Base-by-base conservation (phyloP, 2,797 vertebrate species). In the Scleropages formosus region DNA sequence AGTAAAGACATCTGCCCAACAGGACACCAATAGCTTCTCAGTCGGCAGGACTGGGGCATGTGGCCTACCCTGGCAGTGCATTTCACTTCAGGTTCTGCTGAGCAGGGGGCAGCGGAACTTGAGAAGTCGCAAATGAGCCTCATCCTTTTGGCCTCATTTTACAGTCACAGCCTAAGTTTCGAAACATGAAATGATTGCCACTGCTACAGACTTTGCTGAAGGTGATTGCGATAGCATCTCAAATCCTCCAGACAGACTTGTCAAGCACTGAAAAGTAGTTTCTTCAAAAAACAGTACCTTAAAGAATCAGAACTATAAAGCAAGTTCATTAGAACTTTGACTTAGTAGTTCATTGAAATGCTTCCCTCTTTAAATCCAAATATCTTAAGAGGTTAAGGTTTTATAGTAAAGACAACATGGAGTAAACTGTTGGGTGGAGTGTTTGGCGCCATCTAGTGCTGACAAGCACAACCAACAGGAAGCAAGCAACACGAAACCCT, bases 361-460 rank as follows among this genome's bases (percentile, higher is more conserved):
- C 78, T 78, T 53, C 53, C 72, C 66, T 78, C 46, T 58, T 59
- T 24, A 16, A 44, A 76, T 80, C 68, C 75, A 74, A 27, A 59
- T n/a, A 8, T 27, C 53, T 62, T n/a, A 26, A 44, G 53, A 18
- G 47, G 46, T 80, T 78, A 61, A 71, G 53, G 9, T 53, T 53
- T 53, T 53, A 16, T 8, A 53, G 9, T 53, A n/a, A n/a, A n/a
- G n/a, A n/a, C n/a, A n/a, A n/a, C n/a, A n/a, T n/a, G n/a, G n/a
- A n/a, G n/a, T n/a, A n/a, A n/a, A n/a, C n/a, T n/a, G n/a, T n/a
- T n/a, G n/a, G n/a, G n/a, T 53, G 61, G 46, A 60, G 46, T 63
- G 67, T 71, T 63, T 44, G 75, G 77, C 53, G 71, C 84, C 89
- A 72, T 77, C 89, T 87, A 75, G 78, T 85, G 88, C 86, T 68